These are phyloP conservation scores for Coptotermes formosanus DNA, from an alignment of 1,140 invertebrate genomes.

Conservation along the genomic window DNA sequence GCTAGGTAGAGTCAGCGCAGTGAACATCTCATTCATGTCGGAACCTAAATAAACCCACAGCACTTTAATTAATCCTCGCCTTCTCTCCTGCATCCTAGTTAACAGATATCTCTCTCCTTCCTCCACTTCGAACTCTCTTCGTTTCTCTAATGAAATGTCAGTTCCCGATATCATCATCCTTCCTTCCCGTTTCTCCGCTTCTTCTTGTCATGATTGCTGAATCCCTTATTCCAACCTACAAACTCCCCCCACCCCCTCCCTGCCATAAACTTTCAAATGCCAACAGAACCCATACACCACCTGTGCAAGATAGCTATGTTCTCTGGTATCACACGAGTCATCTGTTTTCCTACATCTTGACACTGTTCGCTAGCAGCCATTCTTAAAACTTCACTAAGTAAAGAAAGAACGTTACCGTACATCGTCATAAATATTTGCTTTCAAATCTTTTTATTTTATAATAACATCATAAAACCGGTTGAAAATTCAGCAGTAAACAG, in stretches of 20 bases:
- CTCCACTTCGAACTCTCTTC: not conserved
- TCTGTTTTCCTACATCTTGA: no score
- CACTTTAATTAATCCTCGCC: conserved; percentile 9
- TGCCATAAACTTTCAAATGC: not conserved
- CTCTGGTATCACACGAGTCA: not conserved
- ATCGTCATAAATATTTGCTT: no score
- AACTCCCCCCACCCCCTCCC: not conserved
- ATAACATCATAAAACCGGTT: no score
- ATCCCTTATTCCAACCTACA: not conserved
- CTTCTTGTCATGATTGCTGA: not conserved
- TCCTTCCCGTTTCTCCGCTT: not conserved
- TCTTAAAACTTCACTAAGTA: no score
- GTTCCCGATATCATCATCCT: not conserved
- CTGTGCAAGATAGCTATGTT: not conserved
- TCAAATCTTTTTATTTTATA: no score
- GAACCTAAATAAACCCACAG: not conserved
- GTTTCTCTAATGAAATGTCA: not conserved
- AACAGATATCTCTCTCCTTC: conserved; percentile 2
- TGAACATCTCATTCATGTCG: not conserved
- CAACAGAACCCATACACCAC: not conserved
- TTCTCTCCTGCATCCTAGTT: not conserved
- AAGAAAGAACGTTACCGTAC: no score
- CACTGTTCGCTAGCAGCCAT: no score
- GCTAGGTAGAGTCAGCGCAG: not conserved
- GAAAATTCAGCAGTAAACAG: no score